Evolutionary conservation across 2,888 invertebrate genomes (phyloP).

Genomic region (Drosophila melanosoma): DNA sequence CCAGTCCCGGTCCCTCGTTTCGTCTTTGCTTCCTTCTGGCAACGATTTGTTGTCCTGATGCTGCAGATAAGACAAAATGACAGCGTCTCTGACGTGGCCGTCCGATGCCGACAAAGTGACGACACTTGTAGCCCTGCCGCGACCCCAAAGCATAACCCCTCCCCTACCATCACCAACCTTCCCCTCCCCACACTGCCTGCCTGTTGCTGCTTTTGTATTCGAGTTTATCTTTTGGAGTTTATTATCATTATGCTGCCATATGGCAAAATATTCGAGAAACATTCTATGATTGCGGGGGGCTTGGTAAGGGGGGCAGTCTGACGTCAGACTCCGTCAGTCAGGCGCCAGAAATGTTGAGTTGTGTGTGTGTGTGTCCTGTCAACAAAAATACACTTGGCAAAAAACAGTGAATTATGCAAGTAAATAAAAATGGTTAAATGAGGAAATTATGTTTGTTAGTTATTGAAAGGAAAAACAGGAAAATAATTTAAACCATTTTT

Average conservation of each 20-base stretch:
- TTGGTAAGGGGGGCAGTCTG: constrained; percentile 32
- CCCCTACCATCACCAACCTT: background rate
- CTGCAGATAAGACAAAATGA: constrained; percentile 70
- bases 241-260: constrained; percentile 82
- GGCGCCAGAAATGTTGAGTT: constrained; percentile 67
- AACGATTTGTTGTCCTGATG: constrained; percentile 5
- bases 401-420: constrained; percentile 1
- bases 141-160: constrained; percentile 15
- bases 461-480: background rate
- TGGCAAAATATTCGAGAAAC: constrained; percentile 71
- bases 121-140: constrained; percentile 42
- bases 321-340: constrained; percentile 57
- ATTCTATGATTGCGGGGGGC: constrained; percentile 17
- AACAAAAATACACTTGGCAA: constrained; percentile 24
- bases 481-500: background rate
- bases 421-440: background rate
- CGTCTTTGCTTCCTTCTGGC: background rate
- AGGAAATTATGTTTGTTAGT: background rate
- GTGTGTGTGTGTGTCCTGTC: constrained; percentile 13
- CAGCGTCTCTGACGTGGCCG: constrained; percentile 31
- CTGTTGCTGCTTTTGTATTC: constrained; percentile 35
- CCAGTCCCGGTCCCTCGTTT: background rate
- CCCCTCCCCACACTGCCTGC: background rate
- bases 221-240: constrained; percentile 80
- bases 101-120: constrained; percentile 52